Base-by-base conservation (phyloP, 1,140 invertebrate species). In the Laodelphax striatellus region DNA sequence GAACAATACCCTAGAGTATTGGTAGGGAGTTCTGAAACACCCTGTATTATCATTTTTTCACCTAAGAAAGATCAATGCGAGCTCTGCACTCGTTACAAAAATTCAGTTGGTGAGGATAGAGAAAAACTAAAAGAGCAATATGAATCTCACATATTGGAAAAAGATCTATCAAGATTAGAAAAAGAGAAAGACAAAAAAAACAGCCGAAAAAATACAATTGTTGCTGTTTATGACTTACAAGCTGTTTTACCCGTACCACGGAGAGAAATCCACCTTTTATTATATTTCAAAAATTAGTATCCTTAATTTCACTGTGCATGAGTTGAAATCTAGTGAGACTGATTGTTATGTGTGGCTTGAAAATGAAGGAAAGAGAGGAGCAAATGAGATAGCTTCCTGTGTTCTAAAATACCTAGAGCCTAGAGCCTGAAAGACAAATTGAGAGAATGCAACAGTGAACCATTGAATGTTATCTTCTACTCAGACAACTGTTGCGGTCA, bases 291-390 rank as follows among this genome's bases (percentile, higher is more conserved):
- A 62, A 53, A 52, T 79, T 34, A 65, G 68, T 34, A 64, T 71
- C 13, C 73, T 72, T 54, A 77, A 77, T 66, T 73, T 75, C 16
- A 78, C 75, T 5, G 60, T 73, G 28, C 73, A 63, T 65, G 67
- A 75, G 52, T 52, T 71, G 9, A 62, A 52, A 16, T 68, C 60
- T 13, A 62, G 66, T 22, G 59, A 66, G 62, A 68, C 65, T 8
- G 56, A 63, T 55, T 75, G 74, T 58, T 75, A 70, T 62, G 65
- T 75, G 24, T 78, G 76, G 74, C 66, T 72, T 65, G 75, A 79
- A 66, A 64, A 63, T 4, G 62, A 71, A 52, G 76, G 64, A 19
- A 70, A 71, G 34, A 67, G 73, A 54, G 73, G 70, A 6, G 68
- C 72, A n/a, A 73, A 70, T 55, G 72, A 75, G 67, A 77, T 76